These are phyloP conservation scores for Agapostemon virescens DNA, from an alignment of 2,888 invertebrate genomes.

Conservation along the genomic window DNA sequence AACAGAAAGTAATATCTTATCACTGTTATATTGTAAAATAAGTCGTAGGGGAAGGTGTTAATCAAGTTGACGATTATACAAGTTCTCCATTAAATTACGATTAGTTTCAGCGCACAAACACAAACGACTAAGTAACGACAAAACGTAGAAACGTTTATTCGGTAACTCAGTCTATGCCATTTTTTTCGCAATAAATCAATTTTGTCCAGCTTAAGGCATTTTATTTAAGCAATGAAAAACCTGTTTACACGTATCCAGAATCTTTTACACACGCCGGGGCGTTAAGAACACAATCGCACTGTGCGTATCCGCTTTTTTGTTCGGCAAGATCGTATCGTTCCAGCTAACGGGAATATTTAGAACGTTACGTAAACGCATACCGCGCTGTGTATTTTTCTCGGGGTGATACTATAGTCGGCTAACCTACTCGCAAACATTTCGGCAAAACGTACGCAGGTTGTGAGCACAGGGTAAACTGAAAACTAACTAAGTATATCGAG, in stretches of 20 bases:
- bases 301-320: neutral
- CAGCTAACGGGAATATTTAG: constrained; percentile 20
- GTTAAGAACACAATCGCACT: neutral
- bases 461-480: constrained; percentile 43
- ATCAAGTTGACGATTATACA: too few relatives aligned
- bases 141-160: too few relatives aligned
- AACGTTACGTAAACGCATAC: constrained; percentile 18
- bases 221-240: neutral
- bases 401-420: constrained; percentile 32
- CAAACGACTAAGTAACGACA: too few relatives aligned
- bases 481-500: constrained; percentile 50
- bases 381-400: constrained; percentile 32
- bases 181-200: too few relatives aligned
- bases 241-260: neutral
- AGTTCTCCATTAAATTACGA: too few relatives aligned
- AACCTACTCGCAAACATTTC: constrained; percentile 44
- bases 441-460: constrained; percentile 37
- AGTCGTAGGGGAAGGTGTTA: too few relatives aligned
- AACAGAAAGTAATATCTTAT: too few relatives aligned
- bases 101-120: too few relatives aligned
- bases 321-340: constrained; percentile 9
- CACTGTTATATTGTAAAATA: too few relatives aligned
- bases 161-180: too few relatives aligned
- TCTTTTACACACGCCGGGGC: neutral
- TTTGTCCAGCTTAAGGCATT: too few relatives aligned